Evolutionary conservation across 2,888 invertebrate species (phyloP).

Genomic region (Cyrtodaria siliqua): DNA sequence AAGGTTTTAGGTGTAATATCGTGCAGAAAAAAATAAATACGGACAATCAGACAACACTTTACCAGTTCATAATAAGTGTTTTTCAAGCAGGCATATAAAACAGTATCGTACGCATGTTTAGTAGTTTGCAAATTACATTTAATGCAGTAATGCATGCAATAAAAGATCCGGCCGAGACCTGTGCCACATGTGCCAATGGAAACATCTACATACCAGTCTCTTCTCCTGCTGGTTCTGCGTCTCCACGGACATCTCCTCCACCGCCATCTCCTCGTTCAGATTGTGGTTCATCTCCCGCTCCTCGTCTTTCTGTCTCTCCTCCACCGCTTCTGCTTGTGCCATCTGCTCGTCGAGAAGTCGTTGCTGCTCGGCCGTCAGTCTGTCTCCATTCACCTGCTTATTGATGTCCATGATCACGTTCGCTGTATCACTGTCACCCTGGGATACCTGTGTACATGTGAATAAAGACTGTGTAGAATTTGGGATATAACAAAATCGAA

Average conservation of each 20-base stretch:
- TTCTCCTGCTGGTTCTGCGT: constrained; percentile 79
- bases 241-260: constrained; percentile 66
- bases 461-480: too few species aligned
- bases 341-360: constrained; percentile 75
- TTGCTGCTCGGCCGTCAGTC: constrained; percentile 70
- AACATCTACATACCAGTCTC: constrained; percentile 74
- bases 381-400: constrained; percentile 72
- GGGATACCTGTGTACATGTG: constrained; percentile 76
- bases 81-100: too few species aligned
- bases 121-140: background rate
- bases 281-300: constrained; percentile 65
- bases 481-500: too few species aligned
- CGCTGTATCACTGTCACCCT: constrained; percentile 79
- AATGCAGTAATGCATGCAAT: too few species aligned
- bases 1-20: too few species aligned
- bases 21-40: too few species aligned
- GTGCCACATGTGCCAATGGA: too few species aligned
- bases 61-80: too few species aligned
- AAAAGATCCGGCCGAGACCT: too few species aligned
- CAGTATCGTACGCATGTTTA: background rate
- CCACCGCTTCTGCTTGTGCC: constrained; percentile 73
- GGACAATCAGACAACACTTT: too few species aligned
- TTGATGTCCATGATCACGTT: constrained; percentile 79
- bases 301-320: constrained; percentile 71
- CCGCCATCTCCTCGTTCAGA: constrained; percentile 71